Conservation (phyloP, 2,113 vertebrate genomes). For the Caracal caracal region DNA sequence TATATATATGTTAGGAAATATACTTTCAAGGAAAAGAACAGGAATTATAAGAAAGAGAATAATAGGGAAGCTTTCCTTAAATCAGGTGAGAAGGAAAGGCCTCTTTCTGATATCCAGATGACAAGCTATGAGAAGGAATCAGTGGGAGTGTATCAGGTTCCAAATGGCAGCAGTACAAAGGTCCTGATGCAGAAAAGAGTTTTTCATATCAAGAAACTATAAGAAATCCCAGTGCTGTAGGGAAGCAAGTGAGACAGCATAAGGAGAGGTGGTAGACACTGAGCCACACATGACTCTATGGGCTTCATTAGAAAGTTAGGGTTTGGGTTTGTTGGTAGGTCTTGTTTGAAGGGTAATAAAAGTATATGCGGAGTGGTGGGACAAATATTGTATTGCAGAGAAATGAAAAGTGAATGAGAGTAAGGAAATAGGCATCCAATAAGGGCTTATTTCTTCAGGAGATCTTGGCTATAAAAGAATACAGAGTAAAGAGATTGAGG, state of each 20-base stretch:
- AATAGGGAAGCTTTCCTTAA: neutral
- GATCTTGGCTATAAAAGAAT: neutral
- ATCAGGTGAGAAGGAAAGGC: neutral
- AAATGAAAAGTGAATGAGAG: neutral
- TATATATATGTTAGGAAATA: neutral
- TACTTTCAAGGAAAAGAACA: neutral
- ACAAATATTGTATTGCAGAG: neutral
- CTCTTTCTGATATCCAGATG: neutral
- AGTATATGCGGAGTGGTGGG: neutral
- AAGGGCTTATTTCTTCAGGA: neutral
- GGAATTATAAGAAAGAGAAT: neutral
- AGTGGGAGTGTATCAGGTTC: neutral
- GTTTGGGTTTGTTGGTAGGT: too few relatives aligned
- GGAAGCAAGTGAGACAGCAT: neutral
- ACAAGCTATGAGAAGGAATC: neutral
- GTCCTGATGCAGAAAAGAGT: neutral
- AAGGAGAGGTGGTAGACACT: neutral
- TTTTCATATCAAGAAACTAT: neutral
- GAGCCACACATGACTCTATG: neutral
- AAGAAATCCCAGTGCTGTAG: neutral
- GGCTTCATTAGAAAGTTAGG: neutral
- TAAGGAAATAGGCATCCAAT: neutral
- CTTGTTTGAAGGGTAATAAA: neutral
- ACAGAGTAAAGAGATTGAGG: neutral
- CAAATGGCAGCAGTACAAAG: neutral